Base-by-base conservation (phyloP, 1,140 invertebrate species). In the Platyscapa corneri region DNA sequence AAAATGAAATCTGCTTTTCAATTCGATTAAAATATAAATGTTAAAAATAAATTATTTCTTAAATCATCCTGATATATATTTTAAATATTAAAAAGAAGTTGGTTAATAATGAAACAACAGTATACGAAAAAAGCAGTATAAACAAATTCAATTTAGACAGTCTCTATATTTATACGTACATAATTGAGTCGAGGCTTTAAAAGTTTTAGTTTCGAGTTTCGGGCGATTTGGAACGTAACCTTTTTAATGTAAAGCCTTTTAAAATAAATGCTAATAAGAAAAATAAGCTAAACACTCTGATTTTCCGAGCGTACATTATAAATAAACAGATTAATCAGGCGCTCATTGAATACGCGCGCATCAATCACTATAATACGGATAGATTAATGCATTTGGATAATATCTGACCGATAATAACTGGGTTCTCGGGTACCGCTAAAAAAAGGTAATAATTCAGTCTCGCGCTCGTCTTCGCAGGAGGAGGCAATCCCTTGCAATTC, bases 381-480 rank as follows among this genome's bases (percentile, higher is more conserved):
- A 65, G 56, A 65, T 67, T 80, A 80, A 80, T 80, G 78, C 56
- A 42, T 74, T 74, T 42, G 70, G 39, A 74, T 74, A 74, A 74
- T 42, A 74, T 74, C 70, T 37, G 42, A 23, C 12, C 0, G 37
- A 74, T 74, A 42, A 74, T 74, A 74, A 74, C 32, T 74, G 70
- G 37, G 67, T 32, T 6, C 64, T 72, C 34, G 34, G 34, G 37
- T 18, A 10, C 34, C 16, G 27, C 3, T 14, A 27, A 27, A 60
- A 27, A 60, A 60, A 60, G 20, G 23, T 27, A 23, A 60, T 60
- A 60, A 27, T 60, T 60, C 20, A 60, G 23, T 0, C 27, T 32
- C 67, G 18, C 5, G n/a, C 37, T 39, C 67, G 6, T 32, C 37
- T 16, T 39, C 67, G 67, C 32, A 0, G 65, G 3, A 18, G 34